Evolutionary conservation across 23 tunicate genomes (phyloP), one percentile per base, ranked within the genome.

Genomic region (Pegea sp.): DNA sequence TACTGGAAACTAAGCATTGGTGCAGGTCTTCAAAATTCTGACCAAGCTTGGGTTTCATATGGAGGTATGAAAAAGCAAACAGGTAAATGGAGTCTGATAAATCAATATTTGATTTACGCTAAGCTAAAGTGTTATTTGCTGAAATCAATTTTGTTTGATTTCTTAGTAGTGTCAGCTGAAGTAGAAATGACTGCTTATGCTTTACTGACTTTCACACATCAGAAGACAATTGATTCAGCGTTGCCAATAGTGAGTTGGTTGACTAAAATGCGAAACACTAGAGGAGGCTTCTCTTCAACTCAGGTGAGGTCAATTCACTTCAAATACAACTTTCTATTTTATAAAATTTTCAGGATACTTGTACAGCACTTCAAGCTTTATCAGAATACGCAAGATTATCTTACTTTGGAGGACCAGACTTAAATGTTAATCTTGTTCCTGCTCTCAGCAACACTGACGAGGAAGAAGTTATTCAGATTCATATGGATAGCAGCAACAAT

Each of bases 181-280:
- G 76, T 90, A 0, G 98, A 90, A 49, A 63, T 72, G 70, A 86
- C 98, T n/a, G 67, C 81, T 16, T 90, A 80, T 29, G 98, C 98
- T 13, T 53, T 90, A 6, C 68, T 90, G 42, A 73, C 91, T 20
- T 90, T 38, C 76, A 76, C 74, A 13, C 46, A 55, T 7, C 29
- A 43, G 2, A 28, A 61, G 31, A 70, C 74, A 51, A 31, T 60
- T 18, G 26, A 77, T 2, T 62, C 66, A 1, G 76, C 98, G 22
- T 58, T 90, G 22, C 90, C 90, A 1, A 78, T 90, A 3, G 98
- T 90, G 20, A 60, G 62, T 33, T 90, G 98, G 98, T 56, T 90
- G 6, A 72, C 98, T 1, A 44, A 70, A 49, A 66, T 72, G 29
- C 29, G 98, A 61, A 90, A 90, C 53, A 57, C 79, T 0, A 34